A percentile compares a stretch with the other conserved stretches of the same genome.
Conservation (phyloP, 2,888 invertebrate species). For the Xestia ashworthii region DNA sequence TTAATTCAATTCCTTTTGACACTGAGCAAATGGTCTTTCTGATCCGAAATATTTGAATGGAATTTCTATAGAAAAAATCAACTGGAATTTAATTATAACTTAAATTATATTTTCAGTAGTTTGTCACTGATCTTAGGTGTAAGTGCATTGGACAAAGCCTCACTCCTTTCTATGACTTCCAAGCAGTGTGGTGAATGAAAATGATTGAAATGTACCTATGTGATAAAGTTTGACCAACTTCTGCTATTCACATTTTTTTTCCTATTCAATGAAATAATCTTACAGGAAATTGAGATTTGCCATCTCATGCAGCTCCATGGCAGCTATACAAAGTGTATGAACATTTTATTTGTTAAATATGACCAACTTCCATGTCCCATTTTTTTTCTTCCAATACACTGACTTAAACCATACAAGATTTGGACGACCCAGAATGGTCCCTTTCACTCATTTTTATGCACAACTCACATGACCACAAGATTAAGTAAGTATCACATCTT, state of each 20-base stretch:
- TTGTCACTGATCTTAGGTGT: background rate
- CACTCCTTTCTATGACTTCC: background rate
- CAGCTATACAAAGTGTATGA: background rate
- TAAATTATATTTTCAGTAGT: background rate
- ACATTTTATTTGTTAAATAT: background rate
- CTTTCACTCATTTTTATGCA: background rate
- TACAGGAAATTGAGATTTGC: background rate
- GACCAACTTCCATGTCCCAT: background rate
- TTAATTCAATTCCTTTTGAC: background rate
- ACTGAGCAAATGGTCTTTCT: slow-evolving; percentile 6
- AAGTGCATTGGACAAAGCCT: background rate
- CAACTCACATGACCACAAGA: too few relatives aligned
- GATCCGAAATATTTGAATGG: background rate
- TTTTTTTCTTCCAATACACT: background rate
- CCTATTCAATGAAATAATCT: background rate
- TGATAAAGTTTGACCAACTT: background rate
- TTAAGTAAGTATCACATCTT: too few relatives aligned
- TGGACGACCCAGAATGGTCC: background rate
- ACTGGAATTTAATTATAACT: background rate
- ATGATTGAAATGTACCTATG: background rate
- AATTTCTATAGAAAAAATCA: slow-evolving; percentile 8
- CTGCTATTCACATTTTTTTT: background rate
- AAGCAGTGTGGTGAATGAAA: background rate
- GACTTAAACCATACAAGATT: background rate
- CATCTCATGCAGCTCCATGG: too few relatives aligned